Conservation (phyloP, 1,140 invertebrate species). For the Proctacanthus coquilletti region DNA sequence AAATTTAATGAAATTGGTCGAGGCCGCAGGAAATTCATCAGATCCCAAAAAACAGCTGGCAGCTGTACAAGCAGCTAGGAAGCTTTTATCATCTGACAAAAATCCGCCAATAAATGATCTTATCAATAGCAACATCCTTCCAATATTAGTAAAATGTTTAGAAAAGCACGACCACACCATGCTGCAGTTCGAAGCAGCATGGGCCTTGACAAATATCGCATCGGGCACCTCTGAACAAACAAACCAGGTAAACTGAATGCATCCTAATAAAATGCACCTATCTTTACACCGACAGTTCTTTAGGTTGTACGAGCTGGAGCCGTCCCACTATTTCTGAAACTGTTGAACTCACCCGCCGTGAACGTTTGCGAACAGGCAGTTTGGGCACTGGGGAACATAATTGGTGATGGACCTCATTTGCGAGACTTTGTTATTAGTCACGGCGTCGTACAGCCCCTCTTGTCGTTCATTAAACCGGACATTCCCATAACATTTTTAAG, state of each 20-base stretch:
- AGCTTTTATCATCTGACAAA: slow-evolving; percentile 88
- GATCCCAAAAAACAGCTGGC: slow-evolving; percentile 57
- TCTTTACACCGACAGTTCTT: slow-evolving; percentile 2
- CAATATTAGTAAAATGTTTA: slow-evolving; percentile 82
- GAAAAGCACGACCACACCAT: slow-evolving; percentile 73
- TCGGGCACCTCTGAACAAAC: slow-evolving; percentile 94
- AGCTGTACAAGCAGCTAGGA: slow-evolving; percentile 77
- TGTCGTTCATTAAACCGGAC: slow-evolving; percentile 83
- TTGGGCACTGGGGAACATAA: slow-evolving; percentile 93
- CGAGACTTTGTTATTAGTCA: slow-evolving; percentile 85
- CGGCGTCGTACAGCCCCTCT: slow-evolving; percentile 75
- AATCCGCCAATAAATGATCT: slow-evolving; percentile 98
- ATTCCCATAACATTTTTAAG: slow-evolving; percentile 85
- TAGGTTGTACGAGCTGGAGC: slow-evolving; percentile 89
- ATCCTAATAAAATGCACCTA: background rate
- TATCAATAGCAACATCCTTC: slow-evolving; percentile 84
- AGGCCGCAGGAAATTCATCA: slow-evolving; percentile 50
- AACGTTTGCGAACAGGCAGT: slow-evolving; percentile 99
- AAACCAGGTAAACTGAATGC: slow-evolving; percentile 35
- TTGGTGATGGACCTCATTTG: slow-evolving; percentile 79
- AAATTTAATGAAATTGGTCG: slow-evolving; percentile 44
- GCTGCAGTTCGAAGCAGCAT: slow-evolving; percentile 96
- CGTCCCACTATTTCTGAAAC: slow-evolving; percentile 83
- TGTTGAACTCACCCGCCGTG: slow-evolving; percentile 82
- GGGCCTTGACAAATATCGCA: slow-evolving; percentile 98